Base-by-base conservation (phyloP, 2,113 vertebrate genomes). In the Campylomormyrus tamandua region DNA sequence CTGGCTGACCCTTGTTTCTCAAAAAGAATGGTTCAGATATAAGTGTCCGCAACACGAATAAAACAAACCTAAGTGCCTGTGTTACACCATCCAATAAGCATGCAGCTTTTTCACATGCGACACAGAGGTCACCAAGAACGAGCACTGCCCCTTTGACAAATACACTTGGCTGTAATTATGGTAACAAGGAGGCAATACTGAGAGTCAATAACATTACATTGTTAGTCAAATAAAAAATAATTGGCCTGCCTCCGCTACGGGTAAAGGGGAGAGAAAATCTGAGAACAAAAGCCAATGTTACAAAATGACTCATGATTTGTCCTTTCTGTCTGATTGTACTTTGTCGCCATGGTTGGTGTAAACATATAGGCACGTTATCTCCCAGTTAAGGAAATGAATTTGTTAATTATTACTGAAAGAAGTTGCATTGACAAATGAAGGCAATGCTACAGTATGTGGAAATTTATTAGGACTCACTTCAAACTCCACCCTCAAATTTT, bases 171-270 rank as follows among this genome's bases (percentile, higher is more conserved):
- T 80, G 74, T 42, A 80, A 80, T 80, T 42, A 80, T 42, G 35
- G 74, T 42, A 42, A 19, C 74, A 42, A 39, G 74, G 74, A 42
- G 35, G 74, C 74, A 80, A 62, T 15, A 42, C 35, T 6, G 35
- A 42, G 74, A 80, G 74, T 80, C 74, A 80, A 80, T 42, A 80
- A 80, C 74, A 80, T 80, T 80, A 80, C 35, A 80, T 80, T 80
- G 39, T 46, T 84, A 84, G 45, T 45, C 83, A 84, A 84, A 83
- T 35, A 42, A 84, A 84, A 48, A 48, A n/a, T 45, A 48, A 84
- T 84, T 24, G n/a, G 45, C 45, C 42, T 46, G 42, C 83, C 83
- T 84, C 42, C 24, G 17, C 17, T 45, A 84, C 24, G 17, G 13
- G 21, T 24, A 84, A 84, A 46, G 45, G 83, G 39, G 83, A 48